phyloP scores from a whole-genome alignment of 2,888 invertebrate species.

The Heliconius charithonia region DNA sequence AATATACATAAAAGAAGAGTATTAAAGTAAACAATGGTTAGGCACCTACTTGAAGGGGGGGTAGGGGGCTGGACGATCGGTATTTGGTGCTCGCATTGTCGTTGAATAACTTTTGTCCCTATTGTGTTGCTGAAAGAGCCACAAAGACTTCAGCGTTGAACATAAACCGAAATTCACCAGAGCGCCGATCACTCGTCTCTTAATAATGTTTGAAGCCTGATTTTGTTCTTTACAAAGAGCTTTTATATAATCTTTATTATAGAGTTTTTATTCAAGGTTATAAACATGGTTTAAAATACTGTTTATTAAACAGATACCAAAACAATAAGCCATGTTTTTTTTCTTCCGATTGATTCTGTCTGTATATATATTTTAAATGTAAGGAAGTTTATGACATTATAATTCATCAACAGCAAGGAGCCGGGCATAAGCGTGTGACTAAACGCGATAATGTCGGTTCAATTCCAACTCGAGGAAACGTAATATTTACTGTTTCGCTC shows the following conservation, averaged over 20 bases:
- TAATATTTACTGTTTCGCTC: no score
- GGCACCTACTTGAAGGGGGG: constrained; percentile 64
- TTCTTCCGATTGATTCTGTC: no score
- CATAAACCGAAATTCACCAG: constrained; percentile 84
- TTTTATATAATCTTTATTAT: constrained; percentile 42
- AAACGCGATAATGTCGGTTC: no score
- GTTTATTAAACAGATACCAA: background rate
- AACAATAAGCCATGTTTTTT: no score
- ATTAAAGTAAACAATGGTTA: constrained; percentile 82
- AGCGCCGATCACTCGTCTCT: constrained; percentile 78
- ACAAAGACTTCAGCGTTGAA: constrained; percentile 81
- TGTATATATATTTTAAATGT: no score
- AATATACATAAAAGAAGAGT: constrained; percentile 79
- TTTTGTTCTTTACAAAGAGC: constrained; percentile 43
- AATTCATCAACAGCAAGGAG: no score
- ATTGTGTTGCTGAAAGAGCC: constrained; percentile 82
- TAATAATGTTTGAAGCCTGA: constrained; percentile 70
- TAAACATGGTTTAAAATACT: constrained; percentile 10
- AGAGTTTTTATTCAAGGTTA: constrained; percentile 39
- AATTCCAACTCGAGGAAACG: no score
- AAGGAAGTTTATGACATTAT: no score
- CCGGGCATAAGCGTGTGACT: no score
- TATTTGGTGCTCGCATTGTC: constrained; percentile 84
- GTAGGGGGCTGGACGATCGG: constrained; percentile 77
- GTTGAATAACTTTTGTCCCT: constrained; percentile 85